Evolutionary conservation across 2,113 vertebrate species (phyloP), one percentile per base, ranked within the genome.

Genomic region (Zosterops hypoxanthus): DNA sequence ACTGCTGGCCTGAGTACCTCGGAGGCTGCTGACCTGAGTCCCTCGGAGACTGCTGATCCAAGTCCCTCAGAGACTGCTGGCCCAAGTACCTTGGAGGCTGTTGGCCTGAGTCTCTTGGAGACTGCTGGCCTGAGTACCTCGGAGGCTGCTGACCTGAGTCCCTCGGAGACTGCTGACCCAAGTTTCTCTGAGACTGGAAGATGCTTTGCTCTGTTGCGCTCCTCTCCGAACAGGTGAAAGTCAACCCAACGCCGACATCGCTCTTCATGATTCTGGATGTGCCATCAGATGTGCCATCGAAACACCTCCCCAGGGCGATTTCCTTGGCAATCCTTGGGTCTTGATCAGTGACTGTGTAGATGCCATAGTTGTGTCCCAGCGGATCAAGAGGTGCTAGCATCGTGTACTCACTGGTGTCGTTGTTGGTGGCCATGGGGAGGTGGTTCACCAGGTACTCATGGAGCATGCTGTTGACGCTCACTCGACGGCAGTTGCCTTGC

Each of bases 381-480:
- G 99, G 99, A 64, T 99, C 99, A 2, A 99, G 98, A 34, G 99
- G 99, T 3, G 99, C 99, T 64, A 99, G 97, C 99, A 99, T 99
- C 5, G 99, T 99, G 88, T 99, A 99, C 96, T 99, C 98, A 0
- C 98, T 99, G 92, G 99, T 99, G 96, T 99, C 98, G 0, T 99
- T 99, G 97, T 99, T 99, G 46, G 99, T 99, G 0, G 99, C 99
- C 70, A 99, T 97, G 8, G 99, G 99, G 47, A 99, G 98, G 70
- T 99, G 99, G 95, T 99, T 99, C 72, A 99, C 98, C 83, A 99
- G 98, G 92, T 99, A 99, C 73, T 99, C 99, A 2, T 99, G 99
- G 42, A 99, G 98, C 98, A 99, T 99, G 92, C 98, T 68, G 88
- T 99, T 99, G 24, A 99, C 99, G 0, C 97, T 96, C 36, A 98